phyloP scores from a whole-genome alignment of 1,140 invertebrate species.

The Octopus bimaculoides region DNA sequence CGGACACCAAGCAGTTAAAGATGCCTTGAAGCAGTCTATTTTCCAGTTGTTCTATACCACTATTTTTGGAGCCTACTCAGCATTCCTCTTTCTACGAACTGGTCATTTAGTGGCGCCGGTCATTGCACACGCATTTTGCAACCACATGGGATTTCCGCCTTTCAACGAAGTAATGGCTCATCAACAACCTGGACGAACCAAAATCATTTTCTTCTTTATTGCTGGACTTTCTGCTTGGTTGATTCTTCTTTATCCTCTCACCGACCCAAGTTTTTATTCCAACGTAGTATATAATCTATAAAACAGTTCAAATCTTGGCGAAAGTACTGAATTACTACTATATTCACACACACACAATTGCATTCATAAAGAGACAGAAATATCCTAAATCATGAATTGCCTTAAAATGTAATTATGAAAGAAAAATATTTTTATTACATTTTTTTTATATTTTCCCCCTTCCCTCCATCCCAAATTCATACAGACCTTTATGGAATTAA shows the following conservation, averaged over 20 bases:
- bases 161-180: slow-evolving; percentile 74
- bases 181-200: slow-evolving; percentile 64
- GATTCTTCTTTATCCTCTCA: slow-evolving; percentile 73
- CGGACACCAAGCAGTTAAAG: slow-evolving; percentile 45
- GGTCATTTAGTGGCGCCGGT: slow-evolving; percentile 87
- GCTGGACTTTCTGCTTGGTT: slow-evolving; percentile 77
- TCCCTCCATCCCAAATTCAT: too few species aligned
- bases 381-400: too few species aligned
- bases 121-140: slow-evolving; percentile 88
- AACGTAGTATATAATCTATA: slow-evolving; percentile 60
- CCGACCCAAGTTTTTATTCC: slow-evolving; percentile 73
- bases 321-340: too few species aligned
- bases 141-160: slow-evolving; percentile 94
- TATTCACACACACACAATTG: too few species aligned
- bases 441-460: too few species aligned
- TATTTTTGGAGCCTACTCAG: slow-evolving; percentile 89
- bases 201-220: slow-evolving; percentile 69
- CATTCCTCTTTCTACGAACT: slow-evolving; percentile 75
- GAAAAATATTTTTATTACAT: too few species aligned
- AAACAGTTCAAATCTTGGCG: background rate
- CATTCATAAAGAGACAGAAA: too few species aligned
- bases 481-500: too few species aligned
- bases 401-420: too few species aligned
- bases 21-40: slow-evolving; percentile 58
- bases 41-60: slow-evolving; percentile 91